These are phyloP conservation scores for Ostrea edulis DNA, from an alignment of 1,140 invertebrate species.

Conservation along the genomic window DNA sequence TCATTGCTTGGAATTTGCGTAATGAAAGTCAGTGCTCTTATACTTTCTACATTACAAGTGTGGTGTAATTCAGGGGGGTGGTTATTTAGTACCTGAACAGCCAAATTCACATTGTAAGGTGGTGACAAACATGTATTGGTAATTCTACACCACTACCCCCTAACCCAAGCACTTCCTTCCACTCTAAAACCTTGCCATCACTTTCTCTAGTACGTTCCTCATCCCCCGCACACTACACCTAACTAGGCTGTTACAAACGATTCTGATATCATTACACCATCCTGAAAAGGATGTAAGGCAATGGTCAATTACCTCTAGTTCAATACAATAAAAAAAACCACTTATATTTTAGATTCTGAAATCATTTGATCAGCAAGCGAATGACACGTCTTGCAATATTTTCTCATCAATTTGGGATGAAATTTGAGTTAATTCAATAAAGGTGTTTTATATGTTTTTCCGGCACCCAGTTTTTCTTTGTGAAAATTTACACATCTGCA, in stretches of 20 bases:
- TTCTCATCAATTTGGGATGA: constrained; percentile 25
- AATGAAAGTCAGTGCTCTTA: not conserved
- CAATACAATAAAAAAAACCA: constrained; percentile 17
- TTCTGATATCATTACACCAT: not conserved
- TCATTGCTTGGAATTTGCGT: too few species aligned
- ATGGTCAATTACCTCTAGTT: constrained; percentile 30
- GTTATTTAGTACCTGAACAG: not conserved
- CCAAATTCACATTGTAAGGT: not conserved
- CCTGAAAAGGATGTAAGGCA: not conserved
- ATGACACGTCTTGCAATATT: constrained; percentile 29
- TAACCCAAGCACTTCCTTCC: not conserved
- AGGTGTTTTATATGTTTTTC: constrained; percentile 31
- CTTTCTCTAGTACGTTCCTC: constrained; percentile 19
- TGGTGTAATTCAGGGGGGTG: not conserved
- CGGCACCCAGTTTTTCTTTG: constrained; percentile 12
- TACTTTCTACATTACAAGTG: not conserved
- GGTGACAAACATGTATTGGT: not conserved
- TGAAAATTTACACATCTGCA: constrained; percentile 36
- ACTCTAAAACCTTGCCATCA: not conserved
- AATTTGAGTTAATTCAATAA: constrained; percentile 38
- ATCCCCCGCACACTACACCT: constrained; percentile 1
- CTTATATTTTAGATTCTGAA: constrained; percentile 4
- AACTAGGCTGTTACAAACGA: not conserved
- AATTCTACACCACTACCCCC: not conserved
- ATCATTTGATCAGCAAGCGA: constrained; percentile 19